Percentiles rank a stretch among this genome's conserved stretches.
These are phyloP conservation scores for Tyto alba DNA, from an alignment of 2,113 vertebrate genomes.

Conservation along the genomic window DNA sequence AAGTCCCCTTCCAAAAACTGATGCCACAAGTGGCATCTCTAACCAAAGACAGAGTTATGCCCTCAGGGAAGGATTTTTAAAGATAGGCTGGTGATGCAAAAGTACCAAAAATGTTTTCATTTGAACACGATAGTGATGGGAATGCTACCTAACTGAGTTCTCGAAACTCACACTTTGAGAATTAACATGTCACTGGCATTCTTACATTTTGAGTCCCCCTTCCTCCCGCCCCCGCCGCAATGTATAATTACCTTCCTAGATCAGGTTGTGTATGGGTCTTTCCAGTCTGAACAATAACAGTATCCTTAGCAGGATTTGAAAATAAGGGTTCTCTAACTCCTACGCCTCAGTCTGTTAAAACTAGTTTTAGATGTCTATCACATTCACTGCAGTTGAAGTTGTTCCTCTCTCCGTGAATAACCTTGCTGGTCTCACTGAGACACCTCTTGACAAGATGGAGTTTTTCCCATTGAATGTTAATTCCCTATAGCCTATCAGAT, in stretches of 20 bases:
- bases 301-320: background rate
- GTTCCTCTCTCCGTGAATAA: background rate
- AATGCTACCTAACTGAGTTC: background rate
- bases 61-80: background rate
- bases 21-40: background rate
- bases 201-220: background rate
- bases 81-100: background rate
- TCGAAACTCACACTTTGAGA: background rate
- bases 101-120: background rate
- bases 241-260: background rate
- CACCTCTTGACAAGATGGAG: background rate
- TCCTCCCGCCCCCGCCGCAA: rapidly evolving
- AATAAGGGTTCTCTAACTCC: background rate
- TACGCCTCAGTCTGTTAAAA: background rate
- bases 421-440: background rate
- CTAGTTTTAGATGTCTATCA: background rate
- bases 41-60: background rate
- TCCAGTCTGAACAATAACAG: background rate
- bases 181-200: background rate
- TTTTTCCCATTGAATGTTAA: background rate
- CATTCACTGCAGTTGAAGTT: background rate
- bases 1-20: background rate
- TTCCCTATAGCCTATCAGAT: background rate
- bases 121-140: background rate
- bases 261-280: background rate